Base-by-base conservation (phyloP, 2,888 invertebrate species). In the Cryptus armator region DNA sequence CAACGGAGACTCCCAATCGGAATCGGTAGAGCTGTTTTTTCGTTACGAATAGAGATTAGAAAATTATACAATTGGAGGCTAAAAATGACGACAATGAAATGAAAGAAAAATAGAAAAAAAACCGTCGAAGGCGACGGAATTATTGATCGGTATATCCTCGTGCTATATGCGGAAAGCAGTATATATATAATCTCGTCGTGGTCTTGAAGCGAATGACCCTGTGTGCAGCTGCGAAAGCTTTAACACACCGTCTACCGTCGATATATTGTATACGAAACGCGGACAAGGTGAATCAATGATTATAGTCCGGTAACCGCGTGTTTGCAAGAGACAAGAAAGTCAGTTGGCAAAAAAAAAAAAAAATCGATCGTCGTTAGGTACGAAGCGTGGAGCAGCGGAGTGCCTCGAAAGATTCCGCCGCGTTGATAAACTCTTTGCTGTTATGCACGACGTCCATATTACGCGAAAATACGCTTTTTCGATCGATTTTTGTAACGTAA, bases 1-100 rank as follows among this genome's bases (percentile, higher is more conserved):
- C 72, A 92, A 87, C 64, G 92, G 92, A 7, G 91, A 92, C 46
- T 91, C 91, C 90, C 91, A 92, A 48, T 93, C 93, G 32, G 92
- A 92, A 72, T 91, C 91, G 19, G 91, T 90, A 10, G 93, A 92
- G 87, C 93, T 93, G 78, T 32, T 24, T 29, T 16, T 53, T 51
- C 9, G 37, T 37, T 0, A 37, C 5, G 37, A 37, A 37, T 1
- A 6, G 37, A 37, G 7, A 37, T 9, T 6, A n/a, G 29, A 37
- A 7, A 62, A 37, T 51, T 32, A 62, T 16, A 12, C 19, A 10
- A 10, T 10, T 19, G 3, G 4, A 53, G 4, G 4, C 10, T 1
- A 79, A 79, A 64, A 1, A 51, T 5, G 10, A 51, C 5, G 59
- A 44, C 32, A 6, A 29, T 37, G 37, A 37, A 24, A 44, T 5